Evolutionary conservation across 2,113 vertebrate genomes (phyloP), one percentile per base, ranked within the genome.

Genomic region (Menidia beryllina): DNA sequence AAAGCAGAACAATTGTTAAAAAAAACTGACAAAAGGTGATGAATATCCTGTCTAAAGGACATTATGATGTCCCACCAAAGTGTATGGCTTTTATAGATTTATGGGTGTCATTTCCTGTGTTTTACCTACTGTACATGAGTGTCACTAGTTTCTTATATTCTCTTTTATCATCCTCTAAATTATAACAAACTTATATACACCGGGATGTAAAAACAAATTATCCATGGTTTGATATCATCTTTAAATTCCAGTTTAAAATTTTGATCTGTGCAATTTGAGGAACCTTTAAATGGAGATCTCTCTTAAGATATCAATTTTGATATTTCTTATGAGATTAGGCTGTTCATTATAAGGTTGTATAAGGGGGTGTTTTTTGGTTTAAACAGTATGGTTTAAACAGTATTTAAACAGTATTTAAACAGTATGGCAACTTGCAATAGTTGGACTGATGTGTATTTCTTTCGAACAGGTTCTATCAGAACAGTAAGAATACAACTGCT

Each of bases 401-500:
- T n/a, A n/a, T n/a, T n/a, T n/a, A n/a, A n/a, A n/a, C n/a, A n/a
- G n/a, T n/a, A n/a, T n/a, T n/a, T n/a, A n/a, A n/a, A 51, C 23
- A 25, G 23, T 12, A 4, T 5, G 15, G 23, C 23, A 25, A 1
- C 3, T 25, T 25, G 25, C 26, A 17, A 53, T 7, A 17, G 26
- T 24, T n/a, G 2, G 7, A 3, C 5, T 30, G 4, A 30, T 34
- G n/a, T 20, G 8, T 26, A 80, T 88, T 41, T 84, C 47, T 36
- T 80, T 60, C 54, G 63, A 60, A 62, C 81, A 92, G 92, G 90
- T 27, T 7, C 74, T 51, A 39, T 88, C 62, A 88, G 90, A 81
- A 71, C 76, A 57, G 86, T 70, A 67, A 83, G 83, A 77, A 75
- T 70, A 59, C 86, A 87, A 7, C 58, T 92, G 17, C 12, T 91